Base-by-base conservation (phyloP, 2,113 vertebrate species). In the Burhinus bistriatus region DNA sequence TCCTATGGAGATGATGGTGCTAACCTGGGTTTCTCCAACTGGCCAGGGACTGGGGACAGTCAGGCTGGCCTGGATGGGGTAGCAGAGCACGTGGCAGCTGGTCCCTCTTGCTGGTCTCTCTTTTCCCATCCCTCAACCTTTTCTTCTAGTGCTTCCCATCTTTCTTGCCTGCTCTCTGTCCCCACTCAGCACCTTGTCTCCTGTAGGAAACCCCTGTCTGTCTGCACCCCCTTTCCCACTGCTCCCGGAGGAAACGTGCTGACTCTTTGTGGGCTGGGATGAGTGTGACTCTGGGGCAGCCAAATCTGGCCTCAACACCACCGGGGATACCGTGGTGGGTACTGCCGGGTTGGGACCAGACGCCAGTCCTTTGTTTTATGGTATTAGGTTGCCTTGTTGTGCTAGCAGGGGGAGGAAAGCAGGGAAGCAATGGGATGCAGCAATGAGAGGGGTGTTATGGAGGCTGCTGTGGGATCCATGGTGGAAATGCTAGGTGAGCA, bases 181-280 rank as follows among this genome's bases (percentile, higher is more conserved):
- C 64, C 15, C 16, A 7, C 6, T 16, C 38, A 54, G 49, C 15
- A 20, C 38, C 18, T 65, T 5, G 5, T 49, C 7, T 78, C 30
- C 69, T 16, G 1, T 5, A 44, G n/a, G 16, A 88, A 80, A 68
- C 15, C 20, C 26, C 15, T n/a, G 25, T 44, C 14, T 78, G 42
- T 54, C 30, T 49, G 90, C 17, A 16, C 3, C 9, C 7, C 5
- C 9, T 75, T 90, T 27, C 13, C 64, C 5, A 2, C 2, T 20
- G 26, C 58, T 83, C 45, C 62, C 0, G 0, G 52, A 61, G 32
- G 44, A 86, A 51, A 11, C 0, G 1, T 14, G 22, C 38, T 0
- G 3, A 12, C n/a, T 58, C 42, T 36, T 22, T 59, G n/a, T 0
- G 3, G 32, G 29, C 34, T 52, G 55, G 36, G 13, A 49, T 72